These are phyloP conservation scores for Odocoileus hemionus DNA, from an alignment of 2,113 vertebrate genomes.

Conservation along the genomic window DNA sequence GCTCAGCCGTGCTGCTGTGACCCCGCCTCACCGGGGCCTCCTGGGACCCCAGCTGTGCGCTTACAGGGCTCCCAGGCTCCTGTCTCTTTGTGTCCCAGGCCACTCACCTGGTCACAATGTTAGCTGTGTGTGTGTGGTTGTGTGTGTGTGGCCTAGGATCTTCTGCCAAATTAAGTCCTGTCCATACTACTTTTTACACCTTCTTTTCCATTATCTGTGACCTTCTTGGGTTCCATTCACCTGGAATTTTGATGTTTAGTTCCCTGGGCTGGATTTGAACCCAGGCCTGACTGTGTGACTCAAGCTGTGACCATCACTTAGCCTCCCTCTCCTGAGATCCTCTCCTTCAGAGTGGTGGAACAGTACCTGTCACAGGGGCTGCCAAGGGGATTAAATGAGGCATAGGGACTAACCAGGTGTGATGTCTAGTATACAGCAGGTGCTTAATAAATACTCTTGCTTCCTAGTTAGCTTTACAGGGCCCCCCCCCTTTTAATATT, in stretches of 20 bases:
- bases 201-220: not conserved
- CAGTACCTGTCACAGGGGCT: not conserved
- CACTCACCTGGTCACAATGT: not conserved
- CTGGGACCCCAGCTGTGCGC: not conserved
- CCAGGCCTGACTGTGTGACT: not conserved
- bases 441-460: not conserved
- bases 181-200: not conserved
- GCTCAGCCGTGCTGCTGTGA: not conserved
- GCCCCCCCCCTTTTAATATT: not conserved
- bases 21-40: accelerated
- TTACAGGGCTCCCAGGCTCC: not conserved
- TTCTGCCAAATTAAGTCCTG: not conserved
- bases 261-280: not conserved
- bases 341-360: not conserved
- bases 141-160: not conserved
- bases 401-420: not conserved
- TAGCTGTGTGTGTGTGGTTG: not conserved
- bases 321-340: not conserved
- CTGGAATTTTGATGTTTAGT: not conserved
- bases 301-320: not conserved
- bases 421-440: not conserved
- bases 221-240: not conserved
- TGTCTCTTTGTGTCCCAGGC: not conserved
- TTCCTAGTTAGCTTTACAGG: not conserved
- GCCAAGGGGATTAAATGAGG: not conserved